A percentile compares a stretch with the other conserved stretches of the same genome.
Conservation (phyloP, 2,797 vertebrate species). For the Syncerus caffer region DNA sequence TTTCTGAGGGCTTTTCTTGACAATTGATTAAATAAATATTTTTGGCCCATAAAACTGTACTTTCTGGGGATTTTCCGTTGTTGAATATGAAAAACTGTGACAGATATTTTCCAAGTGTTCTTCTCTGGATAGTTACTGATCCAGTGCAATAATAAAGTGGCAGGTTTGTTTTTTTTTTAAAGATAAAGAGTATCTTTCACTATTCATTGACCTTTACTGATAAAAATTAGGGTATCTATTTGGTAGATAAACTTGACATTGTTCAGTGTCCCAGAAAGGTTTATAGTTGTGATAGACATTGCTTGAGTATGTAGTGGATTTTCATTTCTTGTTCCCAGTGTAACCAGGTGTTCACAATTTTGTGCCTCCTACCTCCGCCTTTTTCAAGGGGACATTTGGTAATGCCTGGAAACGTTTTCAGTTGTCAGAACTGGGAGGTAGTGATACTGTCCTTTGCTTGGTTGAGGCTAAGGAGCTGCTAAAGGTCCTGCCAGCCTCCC, state of each 20-base stretch:
- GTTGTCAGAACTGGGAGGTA: not conserved
- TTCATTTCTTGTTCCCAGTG: conserved; percentile 42
- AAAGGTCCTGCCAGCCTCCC: fast-evolving
- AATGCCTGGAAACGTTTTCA: not conserved
- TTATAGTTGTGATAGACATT: not conserved
- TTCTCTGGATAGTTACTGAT: not conserved
- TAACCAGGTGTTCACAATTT: not conserved
- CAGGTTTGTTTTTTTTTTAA: not conserved
- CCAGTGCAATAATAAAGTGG: conserved; percentile 9
- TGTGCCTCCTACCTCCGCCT: fast-evolving
- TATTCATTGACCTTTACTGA: conserved; percentile 54
- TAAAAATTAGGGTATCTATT: not conserved
- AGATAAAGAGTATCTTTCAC: not conserved
- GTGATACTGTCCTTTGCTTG: not conserved
- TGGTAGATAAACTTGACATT: not conserved
- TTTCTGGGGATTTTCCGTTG: conserved; percentile 21
- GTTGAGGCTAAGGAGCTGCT: not conserved
- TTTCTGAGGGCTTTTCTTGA: conserved; percentile 32
- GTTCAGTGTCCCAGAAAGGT: not conserved
- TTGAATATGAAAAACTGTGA: conserved; percentile 16
- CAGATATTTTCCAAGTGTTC: not conserved
- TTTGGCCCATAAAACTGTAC: not conserved
- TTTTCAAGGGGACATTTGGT: not conserved
- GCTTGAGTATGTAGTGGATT: conserved; percentile 45
- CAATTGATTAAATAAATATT: not conserved